phyloP scores from a whole-genome alignment of 2,888 invertebrate species.

The Loripinus fragilis region DNA sequence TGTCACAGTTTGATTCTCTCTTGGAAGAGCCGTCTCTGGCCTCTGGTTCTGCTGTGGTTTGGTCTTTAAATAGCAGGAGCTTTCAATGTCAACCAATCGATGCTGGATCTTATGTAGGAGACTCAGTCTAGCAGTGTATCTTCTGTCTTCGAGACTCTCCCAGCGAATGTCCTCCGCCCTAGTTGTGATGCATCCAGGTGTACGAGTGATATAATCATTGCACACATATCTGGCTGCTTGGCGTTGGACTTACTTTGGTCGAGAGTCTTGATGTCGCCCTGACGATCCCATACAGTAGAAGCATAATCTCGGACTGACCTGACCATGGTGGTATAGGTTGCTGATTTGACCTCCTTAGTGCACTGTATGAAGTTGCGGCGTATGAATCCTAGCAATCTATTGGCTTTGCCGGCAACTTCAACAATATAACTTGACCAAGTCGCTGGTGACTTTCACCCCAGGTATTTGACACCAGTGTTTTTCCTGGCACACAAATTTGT shows the following conservation, averaged over 20 bases:
- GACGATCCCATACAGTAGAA: background rate
- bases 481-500: too few species aligned
- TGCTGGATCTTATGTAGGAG: slow-evolving; percentile 14
- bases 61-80: slow-evolving; percentile 11
- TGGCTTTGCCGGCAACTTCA: slow-evolving; percentile 8
- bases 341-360: slow-evolving; percentile 5
- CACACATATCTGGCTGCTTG: slow-evolving; percentile 12
- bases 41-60: slow-evolving; percentile 18
- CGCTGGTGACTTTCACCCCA: background rate
- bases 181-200: slow-evolving; percentile 8
- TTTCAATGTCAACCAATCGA: slow-evolving; percentile 12
- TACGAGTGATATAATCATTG: slow-evolving; percentile 3
- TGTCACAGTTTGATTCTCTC: slow-evolving; percentile 11
- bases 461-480: too few species aligned
- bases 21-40: slow-evolving; percentile 4
- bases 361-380: slow-evolving; percentile 9
- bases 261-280: background rate
- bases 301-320: slow-evolving; percentile 1
- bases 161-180: slow-evolving; percentile 6
- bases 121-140: slow-evolving; percentile 7
- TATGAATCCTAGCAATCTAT: background rate
- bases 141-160: slow-evolving; percentile 6
- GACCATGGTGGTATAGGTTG: slow-evolving; percentile 12
- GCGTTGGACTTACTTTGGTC: slow-evolving; percentile 7
- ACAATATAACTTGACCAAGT: slow-evolving; percentile 5